These are phyloP conservation scores for fruit fly (Drosophila melanogaster) DNA, from an alignment of 1,140 invertebrate genomes.

Conservation along the genomic window DNA sequence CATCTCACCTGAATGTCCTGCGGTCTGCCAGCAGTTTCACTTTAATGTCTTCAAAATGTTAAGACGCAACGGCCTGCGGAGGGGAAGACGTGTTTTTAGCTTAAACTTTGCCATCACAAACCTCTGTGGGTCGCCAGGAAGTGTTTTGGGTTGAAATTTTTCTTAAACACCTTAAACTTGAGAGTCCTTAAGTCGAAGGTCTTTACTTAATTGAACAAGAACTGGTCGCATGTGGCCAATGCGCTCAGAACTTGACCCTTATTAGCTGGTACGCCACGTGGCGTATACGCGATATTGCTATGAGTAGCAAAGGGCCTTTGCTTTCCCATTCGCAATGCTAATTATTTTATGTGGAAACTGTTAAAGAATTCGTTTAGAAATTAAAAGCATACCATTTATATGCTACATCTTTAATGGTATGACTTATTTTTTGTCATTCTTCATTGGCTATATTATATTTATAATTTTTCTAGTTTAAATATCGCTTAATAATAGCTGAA, in stretches of 20 bases:
- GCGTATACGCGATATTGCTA: conserved; percentile 18
- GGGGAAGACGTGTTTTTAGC: conserved; percentile 10
- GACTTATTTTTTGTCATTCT: too few relatives aligned
- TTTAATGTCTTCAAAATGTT: conserved; percentile 78
- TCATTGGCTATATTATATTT: too few relatives aligned
- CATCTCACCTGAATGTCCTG: conserved; percentile 29
- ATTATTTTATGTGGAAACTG: not conserved
- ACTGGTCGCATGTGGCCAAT: conserved; percentile 4
- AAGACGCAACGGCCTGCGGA: conserved; percentile 52
- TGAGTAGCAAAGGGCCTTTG: not conserved
- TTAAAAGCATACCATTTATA: too few relatives aligned
- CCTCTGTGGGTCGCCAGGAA: conserved; percentile 5
- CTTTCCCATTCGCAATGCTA: not conserved
- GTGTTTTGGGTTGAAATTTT: conserved; percentile 35
- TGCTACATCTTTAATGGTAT: too few relatives aligned
- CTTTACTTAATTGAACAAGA: conserved; percentile 8
- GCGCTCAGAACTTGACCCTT: conserved; percentile 12
- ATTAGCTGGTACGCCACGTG: conserved; percentile 22
- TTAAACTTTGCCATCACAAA: conserved; percentile 33
- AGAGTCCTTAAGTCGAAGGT: conserved; percentile 12
- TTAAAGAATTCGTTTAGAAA: too few relatives aligned
- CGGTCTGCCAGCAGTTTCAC: conserved; percentile 67
- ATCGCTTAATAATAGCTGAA: too few relatives aligned
- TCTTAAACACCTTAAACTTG: conserved; percentile 23
- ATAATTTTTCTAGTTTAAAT: too few relatives aligned